Percentiles rank a stretch among this genome's conserved stretches.
Evolutionary conservation across 1,140 invertebrate species (phyloP).

Genomic region (Cylas formicarius): DNA sequence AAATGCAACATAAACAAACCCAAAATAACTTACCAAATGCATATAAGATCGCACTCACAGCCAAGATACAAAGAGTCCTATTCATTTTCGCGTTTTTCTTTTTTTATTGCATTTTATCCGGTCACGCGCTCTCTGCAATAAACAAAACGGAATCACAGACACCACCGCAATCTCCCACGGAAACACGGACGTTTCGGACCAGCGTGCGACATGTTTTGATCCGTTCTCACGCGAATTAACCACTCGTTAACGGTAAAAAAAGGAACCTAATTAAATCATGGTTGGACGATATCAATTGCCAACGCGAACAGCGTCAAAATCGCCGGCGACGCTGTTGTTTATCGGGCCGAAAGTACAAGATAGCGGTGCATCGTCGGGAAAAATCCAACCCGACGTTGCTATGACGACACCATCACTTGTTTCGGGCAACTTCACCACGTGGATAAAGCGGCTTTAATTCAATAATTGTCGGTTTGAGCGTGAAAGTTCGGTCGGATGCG

Average conservation of each 20-base stretch:
- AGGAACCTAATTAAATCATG: background rate
- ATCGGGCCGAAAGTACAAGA: slow-evolving; percentile 10
- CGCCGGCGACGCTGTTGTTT: background rate
- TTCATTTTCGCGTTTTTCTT: slow-evolving; percentile 4
- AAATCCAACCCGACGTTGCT: slow-evolving; percentile 1
- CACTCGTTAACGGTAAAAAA: background rate
- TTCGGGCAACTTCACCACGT: background rate
- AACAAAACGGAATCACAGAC: background rate
- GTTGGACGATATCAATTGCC: background rate
- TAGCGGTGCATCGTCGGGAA: slow-evolving; percentile 3
- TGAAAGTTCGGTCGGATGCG: background rate
- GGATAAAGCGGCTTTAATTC: background rate
- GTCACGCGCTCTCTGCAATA: background rate
- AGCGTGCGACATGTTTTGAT: slow-evolving; percentile 1
- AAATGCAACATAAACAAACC: no score
- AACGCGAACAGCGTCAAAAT: background rate
- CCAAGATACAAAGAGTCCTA: slow-evolving; percentile 10
- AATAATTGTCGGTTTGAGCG: background rate
- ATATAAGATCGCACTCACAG: slow-evolving; percentile 1
- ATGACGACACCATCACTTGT: slow-evolving; percentile 4
- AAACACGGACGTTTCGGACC: background rate
- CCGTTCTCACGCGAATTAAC: background rate
- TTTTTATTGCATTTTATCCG: slow-evolving; percentile 6
- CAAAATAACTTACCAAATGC: slow-evolving; percentile 2
- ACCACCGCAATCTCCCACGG: background rate